Base-by-base conservation (phyloP, 2,797 vertebrate species). In the Agapornis canus region DNA sequence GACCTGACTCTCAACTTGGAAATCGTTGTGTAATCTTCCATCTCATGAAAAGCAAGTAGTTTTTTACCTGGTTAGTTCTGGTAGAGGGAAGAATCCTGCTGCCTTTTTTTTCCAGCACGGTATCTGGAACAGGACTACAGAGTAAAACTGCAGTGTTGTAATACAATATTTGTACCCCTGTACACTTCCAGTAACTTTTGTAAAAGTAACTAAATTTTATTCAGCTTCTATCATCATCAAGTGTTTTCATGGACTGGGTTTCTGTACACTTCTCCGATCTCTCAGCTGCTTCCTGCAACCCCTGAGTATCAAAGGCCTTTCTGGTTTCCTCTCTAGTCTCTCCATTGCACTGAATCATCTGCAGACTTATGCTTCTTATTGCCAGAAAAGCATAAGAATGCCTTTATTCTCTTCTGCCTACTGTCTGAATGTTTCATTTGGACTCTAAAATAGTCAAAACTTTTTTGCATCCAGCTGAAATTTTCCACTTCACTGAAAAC, bases 61-160 rank as follows among this genome's bases (percentile, higher is more conserved):
- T 21, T 57, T 81, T 65, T 86, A 32, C 35, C n/a, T 59, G 6
- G 13, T 59, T 81, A n/a, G 40, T 92, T 81, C 70, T 70, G 11
- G 19, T n/a, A 45, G 22, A 77, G 6, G 17, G 13, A 86, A 69
- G 59, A 86, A 65, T 52, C 2, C 7, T 51, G 17, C 19, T 65
- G 31, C 19, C 20, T 35, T 66, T 77, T 80, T 18, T 69, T 16
- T 48, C 9, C 3, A 22, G 16, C 31, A 57, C 0, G 0, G 15
- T 65, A 26, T 43, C 31, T 79, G 29, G 25, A 76, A 56, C 5
- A 79, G 12, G 10, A 70, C 25, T 70, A 49, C 16, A 42, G 9
- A 1, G 6, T 31, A 52, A 72, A 81, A 73, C 5, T 52, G 52
- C 43, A 68, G 3, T 16, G 11, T 47, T 65, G 18, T 8, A 43